phyloP scores from a whole-genome alignment of 2,888 invertebrate species.

The Cheilosia pagana region DNA sequence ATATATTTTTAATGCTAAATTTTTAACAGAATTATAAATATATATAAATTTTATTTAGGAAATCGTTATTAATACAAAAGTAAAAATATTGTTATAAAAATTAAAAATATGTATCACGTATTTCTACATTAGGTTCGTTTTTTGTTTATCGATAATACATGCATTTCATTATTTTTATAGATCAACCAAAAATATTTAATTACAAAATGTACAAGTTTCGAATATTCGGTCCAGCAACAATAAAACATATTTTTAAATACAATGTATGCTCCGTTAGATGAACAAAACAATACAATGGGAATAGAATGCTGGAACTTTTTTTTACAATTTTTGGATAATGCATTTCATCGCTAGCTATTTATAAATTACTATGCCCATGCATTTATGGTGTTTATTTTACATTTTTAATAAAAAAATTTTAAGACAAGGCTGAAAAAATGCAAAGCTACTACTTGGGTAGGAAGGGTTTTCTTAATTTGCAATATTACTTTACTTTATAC shows the following conservation, averaged over 20 bases:
- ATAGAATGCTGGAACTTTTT: too few species aligned
- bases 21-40: constrained; percentile 63
- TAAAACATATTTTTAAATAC: constrained; percentile 6
- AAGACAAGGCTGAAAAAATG: too few species aligned
- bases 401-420: too few species aligned
- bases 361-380: too few species aligned
- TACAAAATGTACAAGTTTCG: constrained; percentile 55
- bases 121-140: constrained; percentile 48
- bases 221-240: constrained; percentile 22
- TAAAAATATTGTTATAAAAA: constrained; percentile 59
- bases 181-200: constrained; percentile 44
- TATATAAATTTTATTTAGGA: constrained; percentile 61
- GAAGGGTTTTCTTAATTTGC: too few species aligned
- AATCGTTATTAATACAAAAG: constrained; percentile 61
- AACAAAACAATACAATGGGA: too few species aligned
- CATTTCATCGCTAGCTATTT: too few species aligned
- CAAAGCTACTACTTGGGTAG: too few species aligned
- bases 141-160: constrained; percentile 33
- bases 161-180: constrained; percentile 38
- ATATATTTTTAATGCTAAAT: constrained; percentile 56
- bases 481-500: too few species aligned
- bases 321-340: too few species aligned
- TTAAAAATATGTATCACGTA: constrained; percentile 64
- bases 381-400: too few species aligned
- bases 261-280: not conserved